Evolutionary conservation across 2,113 vertebrate species (phyloP).

Genomic region (cattle (Bos taurus)): ARS-UCD2.0 NC_037330.1:107119001-107119500

Average conservation of each 20-base stretch:
- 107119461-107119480: not conserved
- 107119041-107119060: slow-evolving; percentile 17
- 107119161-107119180: slow-evolving; percentile 1
- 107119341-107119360: not conserved
- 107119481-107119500: not conserved
- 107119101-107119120: not conserved
- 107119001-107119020: slow-evolving; percentile 45
- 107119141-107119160: not conserved
- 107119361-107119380: slow-evolving; percentile 16
- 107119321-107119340: not conserved
- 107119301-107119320: not conserved
- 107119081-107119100: slow-evolving; percentile 6
- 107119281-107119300: not conserved
- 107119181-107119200: slow-evolving; percentile 3
- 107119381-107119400: not conserved
- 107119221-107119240: not conserved
- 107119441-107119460: not conserved
- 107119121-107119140: slow-evolving; percentile 38
- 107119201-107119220: not conserved
- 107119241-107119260: not conserved
- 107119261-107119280: not conserved
- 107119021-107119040: not conserved
- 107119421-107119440: not conserved
- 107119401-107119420: not conserved
- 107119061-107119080: slow-evolving; percentile 35